phyloP scores from a whole-genome alignment of 2,113 vertebrate genomes.

The Hemichromis elongatus region DNA sequence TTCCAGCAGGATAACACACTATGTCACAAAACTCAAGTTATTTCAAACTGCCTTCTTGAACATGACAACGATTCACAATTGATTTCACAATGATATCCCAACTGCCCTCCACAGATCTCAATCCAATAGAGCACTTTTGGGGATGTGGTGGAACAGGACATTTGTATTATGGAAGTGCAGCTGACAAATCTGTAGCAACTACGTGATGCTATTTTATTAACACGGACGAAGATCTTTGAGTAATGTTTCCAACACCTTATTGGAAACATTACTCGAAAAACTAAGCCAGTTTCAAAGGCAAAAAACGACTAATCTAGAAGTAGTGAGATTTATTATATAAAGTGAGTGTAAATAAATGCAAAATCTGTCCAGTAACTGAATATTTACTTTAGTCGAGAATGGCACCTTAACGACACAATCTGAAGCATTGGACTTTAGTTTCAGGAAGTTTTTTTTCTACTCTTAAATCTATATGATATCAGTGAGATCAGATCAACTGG shows the following conservation, averaged over 20 bases:
- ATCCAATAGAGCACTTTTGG: not conserved
- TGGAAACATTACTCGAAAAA: not conserved
- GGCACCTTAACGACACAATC: not conserved
- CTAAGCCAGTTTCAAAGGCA: not conserved
- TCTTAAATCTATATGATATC: not conserved
- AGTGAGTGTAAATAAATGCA: not conserved
- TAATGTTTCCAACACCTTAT: not conserved
- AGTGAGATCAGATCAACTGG: not conserved
- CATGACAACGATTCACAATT: not conserved
- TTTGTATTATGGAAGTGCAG: not conserved
- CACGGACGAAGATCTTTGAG: rapidly evolving
- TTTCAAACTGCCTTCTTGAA: not conserved
- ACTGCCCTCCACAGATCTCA: not conserved
- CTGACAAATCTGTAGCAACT: not conserved
- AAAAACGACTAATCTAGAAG: not conserved
- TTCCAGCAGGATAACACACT: not conserved
- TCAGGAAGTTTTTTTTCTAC: not conserved
- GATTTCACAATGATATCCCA: not conserved
- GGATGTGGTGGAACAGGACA: not conserved
- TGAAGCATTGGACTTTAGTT: not conserved
- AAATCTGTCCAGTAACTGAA: not conserved
- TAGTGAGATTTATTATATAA: not conserved
- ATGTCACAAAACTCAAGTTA: not conserved
- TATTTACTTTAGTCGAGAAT: not conserved
- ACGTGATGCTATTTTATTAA: not conserved